Conservation (phyloP, 2,888 invertebrate species). For the Mythimna albipuncta region DNA sequence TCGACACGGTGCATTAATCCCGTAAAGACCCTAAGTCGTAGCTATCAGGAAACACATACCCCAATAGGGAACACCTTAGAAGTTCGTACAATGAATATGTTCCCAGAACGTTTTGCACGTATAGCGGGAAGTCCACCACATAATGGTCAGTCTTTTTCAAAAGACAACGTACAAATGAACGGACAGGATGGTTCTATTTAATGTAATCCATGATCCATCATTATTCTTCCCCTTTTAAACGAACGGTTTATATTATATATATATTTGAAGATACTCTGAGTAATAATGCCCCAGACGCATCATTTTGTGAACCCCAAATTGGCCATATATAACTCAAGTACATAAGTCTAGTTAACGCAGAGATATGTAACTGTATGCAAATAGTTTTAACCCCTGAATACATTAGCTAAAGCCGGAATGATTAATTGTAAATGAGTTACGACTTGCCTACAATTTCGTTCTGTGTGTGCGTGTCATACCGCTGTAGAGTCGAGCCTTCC, state of each 20-base stretch:
- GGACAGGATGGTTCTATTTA: too few relatives aligned
- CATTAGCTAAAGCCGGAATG: constrained; percentile 63
- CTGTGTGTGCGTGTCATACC: constrained; percentile 37
- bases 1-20: too few relatives aligned
- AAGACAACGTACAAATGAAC: too few relatives aligned
- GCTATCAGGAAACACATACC: too few relatives aligned
- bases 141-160: too few relatives aligned
- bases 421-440: constrained; percentile 65
- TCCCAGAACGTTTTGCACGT: too few relatives aligned
- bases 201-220: too few relatives aligned
- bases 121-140: too few relatives aligned
- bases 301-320: constrained; percentile 41
- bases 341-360: constrained; percentile 53
- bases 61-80: too few relatives aligned
- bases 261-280: neutral
- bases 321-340: constrained; percentile 39
- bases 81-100: too few relatives aligned
- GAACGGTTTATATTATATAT: neutral
- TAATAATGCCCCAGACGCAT: constrained; percentile 7
- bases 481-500: neutral
- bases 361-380: constrained; percentile 68
- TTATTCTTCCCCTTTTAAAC: neutral
- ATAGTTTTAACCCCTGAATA: constrained; percentile 68
- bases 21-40: too few relatives aligned
- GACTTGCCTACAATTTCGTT: constrained; percentile 55